phyloP scores from a whole-genome alignment of 2,113 vertebrate species.

The Scytalopus superciliaris region DNA sequence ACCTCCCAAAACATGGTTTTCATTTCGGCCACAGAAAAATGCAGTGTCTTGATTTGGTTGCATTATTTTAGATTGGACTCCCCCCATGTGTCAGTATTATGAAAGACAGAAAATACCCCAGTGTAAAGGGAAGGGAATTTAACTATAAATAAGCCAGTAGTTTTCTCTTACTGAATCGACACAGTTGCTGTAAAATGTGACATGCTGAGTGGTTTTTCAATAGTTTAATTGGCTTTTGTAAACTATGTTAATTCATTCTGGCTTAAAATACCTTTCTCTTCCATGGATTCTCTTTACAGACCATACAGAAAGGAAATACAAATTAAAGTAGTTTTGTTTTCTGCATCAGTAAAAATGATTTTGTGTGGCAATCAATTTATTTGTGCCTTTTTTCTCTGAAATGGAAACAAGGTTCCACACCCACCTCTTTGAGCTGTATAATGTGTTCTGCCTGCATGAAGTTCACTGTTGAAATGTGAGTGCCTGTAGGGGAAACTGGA shows the following conservation, averaged over 20 bases:
- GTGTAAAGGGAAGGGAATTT: not conserved
- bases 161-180: not conserved
- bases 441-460: not conserved
- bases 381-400: not conserved
- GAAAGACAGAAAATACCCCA: not conserved
- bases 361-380: not conserved
- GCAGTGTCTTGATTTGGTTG: not conserved
- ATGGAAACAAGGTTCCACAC: not conserved
- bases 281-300: not conserved
- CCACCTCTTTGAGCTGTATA: not conserved
- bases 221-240: constrained; percentile 7
- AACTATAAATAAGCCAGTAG: not conserved
- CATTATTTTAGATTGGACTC: not conserved
- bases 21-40: not conserved
- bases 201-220: not conserved
- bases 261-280: not conserved
- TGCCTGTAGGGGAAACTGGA: not conserved
- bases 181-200: not conserved
- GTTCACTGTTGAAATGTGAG: not conserved
- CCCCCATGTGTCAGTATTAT: not conserved
- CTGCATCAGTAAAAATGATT: not conserved
- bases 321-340: not conserved
- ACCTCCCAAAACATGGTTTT: not conserved
- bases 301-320: not conserved
- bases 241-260: not conserved